Base-by-base conservation (phyloP, 1,140 invertebrate genomes). In the Nylanderia fulva region DNA sequence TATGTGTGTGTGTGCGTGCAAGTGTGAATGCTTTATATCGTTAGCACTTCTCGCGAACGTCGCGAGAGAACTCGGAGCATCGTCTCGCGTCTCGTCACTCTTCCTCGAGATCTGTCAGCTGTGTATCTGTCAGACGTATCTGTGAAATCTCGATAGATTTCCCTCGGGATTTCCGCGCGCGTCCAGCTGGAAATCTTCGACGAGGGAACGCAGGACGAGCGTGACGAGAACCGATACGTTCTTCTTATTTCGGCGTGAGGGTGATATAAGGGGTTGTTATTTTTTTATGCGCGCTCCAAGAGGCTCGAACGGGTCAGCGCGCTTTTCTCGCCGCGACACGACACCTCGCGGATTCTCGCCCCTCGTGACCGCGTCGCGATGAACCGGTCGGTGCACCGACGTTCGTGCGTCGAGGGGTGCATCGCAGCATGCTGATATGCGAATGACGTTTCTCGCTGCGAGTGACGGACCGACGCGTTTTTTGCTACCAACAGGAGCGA, bases 371-470 rank as follows among this genome's bases (percentile, higher is more conserved):
- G 45, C 27, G 42, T 48, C 56, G 74, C 15, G 56, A n/a, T n/a
- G n/a, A 33, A 64, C 18, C 75, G 75, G 75, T 79, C 75, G 75
- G 61, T 79, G 75, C 61, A 63, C 74, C 18, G n/a, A n/a, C n/a
- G 18, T 74, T 21, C 75, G 52, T 39, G 45, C 29, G 56, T 56
- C 77, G 27, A 82, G 39, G 66, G 77, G n/a, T 45, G 66, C 66
- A 45, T 60, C 66, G 77, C 77, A 56, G 39, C 77, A 58, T n/a
- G 48, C 36, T 21, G n/a, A n/a, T n/a, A n/a, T n/a, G 24, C 66
- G 66, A 82, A 82, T 45, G 66, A 80, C 33, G 36, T 71, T 36
- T 80, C 21, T 13, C 29, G n/a, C n/a, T n/a, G n/a, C 61, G 39
- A 2, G 15, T 54, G 52, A 56, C 21, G 39, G 27, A 72, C n/a